These are phyloP conservation scores for Leucozona laternaria DNA, from an alignment of 2,888 invertebrate species.

Conservation along the genomic window DNA sequence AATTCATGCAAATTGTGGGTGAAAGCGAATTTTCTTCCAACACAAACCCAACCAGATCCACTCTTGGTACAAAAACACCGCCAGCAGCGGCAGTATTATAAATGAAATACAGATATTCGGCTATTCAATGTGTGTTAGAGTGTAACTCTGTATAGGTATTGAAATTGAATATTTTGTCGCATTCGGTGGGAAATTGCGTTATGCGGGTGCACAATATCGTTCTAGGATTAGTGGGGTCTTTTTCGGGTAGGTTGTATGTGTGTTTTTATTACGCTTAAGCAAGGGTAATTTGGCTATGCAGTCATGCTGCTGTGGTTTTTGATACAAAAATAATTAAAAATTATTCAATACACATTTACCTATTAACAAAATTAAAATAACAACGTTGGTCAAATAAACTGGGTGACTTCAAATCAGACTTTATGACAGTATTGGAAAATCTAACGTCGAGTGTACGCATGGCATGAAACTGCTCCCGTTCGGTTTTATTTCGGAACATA, in stretches of 20 bases:
- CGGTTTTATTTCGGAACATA: no score
- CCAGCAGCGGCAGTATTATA: no score
- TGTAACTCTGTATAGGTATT: not conserved
- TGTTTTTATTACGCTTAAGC: not conserved
- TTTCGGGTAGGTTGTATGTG: not conserved
- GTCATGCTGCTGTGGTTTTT: conserved; percentile 11
- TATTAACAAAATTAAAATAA: not conserved
- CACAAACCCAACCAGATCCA: not conserved
- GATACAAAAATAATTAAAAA: conserved; percentile 4
- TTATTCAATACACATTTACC: not conserved
- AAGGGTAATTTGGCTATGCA: conserved; percentile 1
- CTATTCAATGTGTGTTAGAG: not conserved
- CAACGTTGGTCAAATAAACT: not conserved
- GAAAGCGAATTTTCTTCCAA: conserved; percentile 21
- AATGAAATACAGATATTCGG: not conserved
- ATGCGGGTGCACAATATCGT: not conserved
- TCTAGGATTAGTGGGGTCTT: not conserved
- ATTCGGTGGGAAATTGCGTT: not conserved
- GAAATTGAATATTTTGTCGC: conserved; percentile 16
- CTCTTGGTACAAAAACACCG: no score
- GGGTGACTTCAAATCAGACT: not conserved
- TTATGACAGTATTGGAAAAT: not conserved
- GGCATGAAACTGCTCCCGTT: no score
- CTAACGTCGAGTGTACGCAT: no score
- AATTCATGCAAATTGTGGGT: conserved; percentile 31